Evolutionary conservation across 2,113 vertebrate genomes (phyloP), one percentile per base, ranked within the genome.

Genomic region (Lamprotornis superbus): DNA sequence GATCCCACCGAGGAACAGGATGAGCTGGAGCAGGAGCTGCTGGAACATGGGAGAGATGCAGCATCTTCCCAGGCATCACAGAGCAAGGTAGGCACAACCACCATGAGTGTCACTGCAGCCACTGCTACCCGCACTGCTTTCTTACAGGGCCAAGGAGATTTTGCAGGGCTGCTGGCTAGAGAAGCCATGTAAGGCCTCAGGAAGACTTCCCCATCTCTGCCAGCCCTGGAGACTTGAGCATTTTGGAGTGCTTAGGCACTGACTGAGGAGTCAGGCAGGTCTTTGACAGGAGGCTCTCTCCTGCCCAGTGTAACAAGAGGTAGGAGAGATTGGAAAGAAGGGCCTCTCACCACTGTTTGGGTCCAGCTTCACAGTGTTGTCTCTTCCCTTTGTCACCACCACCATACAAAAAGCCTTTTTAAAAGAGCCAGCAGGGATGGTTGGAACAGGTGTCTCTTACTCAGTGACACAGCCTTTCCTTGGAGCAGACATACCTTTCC

Each of bases 1-100:
- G 99, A 99, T 95, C 99, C 99, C 44, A 98, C 98, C 0, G 99
- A 99, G 95, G 99, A 99, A 28, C 99, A 99, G 95, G 99, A 99
- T 16, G 99, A 99, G 91, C 97, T 99, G 95, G 99, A 99, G 96
- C 99, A 99, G 97, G 99, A 99, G 94, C 98, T 99, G 42, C 97
- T 99, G 97, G 99, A 99, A 60, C 99, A 99, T 0, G 98, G 98
- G 52, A 97, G 99, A 75, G 99, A 99, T 46, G 97, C 98, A 24
- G 95, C 97, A 64, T 97, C 98, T 11, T 25, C 94, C 46, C 98
- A 98, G 94, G 93, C 97, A 19, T 81, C 90, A 0, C 97, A 97
- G 71, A 96, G 49, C 95, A 97, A 97, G 96, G 97, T 95, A 95
- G 75, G 86, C 81, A 81, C 73, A 55, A 22, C 7, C 44, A 20